phyloP scores from a whole-genome alignment of 2,113 vertebrate genomes.

The Engystomops pustulosus region DNA sequence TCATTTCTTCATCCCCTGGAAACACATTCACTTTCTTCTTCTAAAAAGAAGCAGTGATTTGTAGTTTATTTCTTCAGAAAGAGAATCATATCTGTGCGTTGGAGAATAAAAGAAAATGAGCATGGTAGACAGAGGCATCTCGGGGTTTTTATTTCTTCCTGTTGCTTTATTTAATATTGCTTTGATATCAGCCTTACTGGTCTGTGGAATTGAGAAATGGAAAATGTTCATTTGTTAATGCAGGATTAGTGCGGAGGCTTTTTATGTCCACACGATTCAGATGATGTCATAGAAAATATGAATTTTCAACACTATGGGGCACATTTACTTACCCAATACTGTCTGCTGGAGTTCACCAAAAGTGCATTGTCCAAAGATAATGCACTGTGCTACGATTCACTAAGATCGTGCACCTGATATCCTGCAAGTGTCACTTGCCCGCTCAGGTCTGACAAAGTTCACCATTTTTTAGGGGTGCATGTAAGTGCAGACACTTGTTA shows the following conservation, averaged over 20 bases:
- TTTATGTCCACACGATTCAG: neutral
- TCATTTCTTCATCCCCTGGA: constrained; percentile 35
- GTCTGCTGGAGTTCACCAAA: too few species aligned
- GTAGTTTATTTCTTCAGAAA: constrained; percentile 42
- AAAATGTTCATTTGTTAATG: neutral
- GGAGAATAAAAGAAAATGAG: constrained; percentile 6
- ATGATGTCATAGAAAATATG: neutral
- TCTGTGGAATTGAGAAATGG: neutral
- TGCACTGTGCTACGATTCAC: too few species aligned
- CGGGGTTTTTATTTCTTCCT: neutral
- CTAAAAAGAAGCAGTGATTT: constrained; percentile 43
- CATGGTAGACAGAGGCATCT: neutral
- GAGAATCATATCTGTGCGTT: constrained; percentile 33
- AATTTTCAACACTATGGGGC: too few species aligned
- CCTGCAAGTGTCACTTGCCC: too few species aligned
- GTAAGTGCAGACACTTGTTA: too few species aligned
- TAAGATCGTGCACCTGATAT: too few species aligned
- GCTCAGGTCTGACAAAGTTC: too few species aligned
- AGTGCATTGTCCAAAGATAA: too few species aligned
- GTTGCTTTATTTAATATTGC: neutral
- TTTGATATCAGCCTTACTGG: neutral
- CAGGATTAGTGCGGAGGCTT: neutral
- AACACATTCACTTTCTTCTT: constrained; percentile 38
- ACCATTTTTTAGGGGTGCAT: too few species aligned
- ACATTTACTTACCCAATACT: too few species aligned